Evolutionary conservation across 1,140 invertebrate genomes (phyloP), one percentile per base, ranked within the genome.

Genomic region (Leptopilina boulardi): DNA sequence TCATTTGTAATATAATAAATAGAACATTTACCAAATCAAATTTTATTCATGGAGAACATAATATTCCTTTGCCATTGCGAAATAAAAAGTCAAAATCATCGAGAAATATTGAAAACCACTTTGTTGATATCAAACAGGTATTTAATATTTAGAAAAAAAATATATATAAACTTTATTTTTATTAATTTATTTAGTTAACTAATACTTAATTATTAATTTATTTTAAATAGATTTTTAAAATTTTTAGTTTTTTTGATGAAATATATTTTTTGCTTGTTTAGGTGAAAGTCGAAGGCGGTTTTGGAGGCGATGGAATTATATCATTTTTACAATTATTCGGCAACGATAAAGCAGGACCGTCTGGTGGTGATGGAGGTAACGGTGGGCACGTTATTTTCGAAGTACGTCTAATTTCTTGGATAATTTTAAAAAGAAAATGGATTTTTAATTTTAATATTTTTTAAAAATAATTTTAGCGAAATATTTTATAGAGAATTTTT

Each of bases 311-410:
- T 92, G 99, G 99, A 0, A 94, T 93, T 78, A 94, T 99, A 76
- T 96, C 96, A 0, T 98, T 99, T 88, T 85, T 97, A 2, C 94
- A 92, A 73, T 85, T 96, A 10, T 97, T 93, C 91, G 91, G 91
- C 18, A 98, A 98, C 85, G 97, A 98, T 80, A 92, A 92, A 77
- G 98, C 96, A 0, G 99, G 99, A 8, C 98, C 98, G 0, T 97
- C 98, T 91, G 98, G 98, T 4, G 99, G 98, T 0, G 97, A 99
- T 91, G 99, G 98, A 11, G 99, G 99, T 0, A 94, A 98, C 87
- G 99, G 99, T n/a, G 98, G 97, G 0, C 98, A 99, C 92, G 95
- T 99, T 2, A 94, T 99, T 70, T 97, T 99, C 84, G 90, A 96
- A 92, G 95, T 95, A 86, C 18, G 71, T 71, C 8, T 23, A 51